These are phyloP conservation scores for Acipenser transmontanus DNA, from an alignment of 2,797 vertebrate species.

Conservation along the genomic window DNA sequence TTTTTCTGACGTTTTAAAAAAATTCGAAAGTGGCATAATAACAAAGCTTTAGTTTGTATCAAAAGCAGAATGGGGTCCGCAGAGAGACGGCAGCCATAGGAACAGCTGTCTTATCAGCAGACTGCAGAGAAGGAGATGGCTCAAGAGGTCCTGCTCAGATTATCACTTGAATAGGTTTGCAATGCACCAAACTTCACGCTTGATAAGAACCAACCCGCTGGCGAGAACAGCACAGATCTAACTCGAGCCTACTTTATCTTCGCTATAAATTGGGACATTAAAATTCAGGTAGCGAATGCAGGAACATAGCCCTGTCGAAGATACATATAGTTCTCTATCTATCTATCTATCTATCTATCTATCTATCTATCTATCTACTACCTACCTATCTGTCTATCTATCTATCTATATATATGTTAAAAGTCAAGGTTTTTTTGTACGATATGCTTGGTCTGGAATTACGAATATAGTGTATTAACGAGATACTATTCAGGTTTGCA, in stretches of 20 bases:
- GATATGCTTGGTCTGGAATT: no score
- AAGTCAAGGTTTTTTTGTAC: no score
- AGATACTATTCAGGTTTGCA: no score
- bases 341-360: slow-evolving; percentile 3
- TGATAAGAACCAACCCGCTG: slow-evolving; percentile 49
- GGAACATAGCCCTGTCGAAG: slow-evolving; percentile 10
- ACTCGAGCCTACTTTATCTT: slow-evolving; percentile 49
- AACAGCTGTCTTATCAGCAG: slow-evolving; percentile 68
- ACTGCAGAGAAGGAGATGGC: slow-evolving; percentile 63
- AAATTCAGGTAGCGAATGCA: slow-evolving; percentile 55
- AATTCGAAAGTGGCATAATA: slow-evolving; percentile 42
- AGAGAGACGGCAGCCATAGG: slow-evolving; percentile 51
- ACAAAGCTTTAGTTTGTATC: slow-evolving; percentile 57
- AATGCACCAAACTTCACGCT: slow-evolving; percentile 60
- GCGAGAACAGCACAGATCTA: slow-evolving; percentile 44
- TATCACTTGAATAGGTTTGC: slow-evolving; percentile 67
- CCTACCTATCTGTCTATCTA: background rate
- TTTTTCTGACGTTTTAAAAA: slow-evolving; percentile 39
- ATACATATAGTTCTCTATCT: background rate
- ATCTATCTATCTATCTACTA: slow-evolving; percentile 3
- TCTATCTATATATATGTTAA: background rate
- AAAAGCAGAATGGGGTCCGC: slow-evolving; percentile 44
- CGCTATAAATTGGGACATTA: slow-evolving; percentile 59
- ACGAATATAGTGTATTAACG: no score
- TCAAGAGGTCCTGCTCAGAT: slow-evolving; percentile 63